Conservation (phyloP, 2,797 vertebrate species). For the Artibeus lituratus region DNA sequence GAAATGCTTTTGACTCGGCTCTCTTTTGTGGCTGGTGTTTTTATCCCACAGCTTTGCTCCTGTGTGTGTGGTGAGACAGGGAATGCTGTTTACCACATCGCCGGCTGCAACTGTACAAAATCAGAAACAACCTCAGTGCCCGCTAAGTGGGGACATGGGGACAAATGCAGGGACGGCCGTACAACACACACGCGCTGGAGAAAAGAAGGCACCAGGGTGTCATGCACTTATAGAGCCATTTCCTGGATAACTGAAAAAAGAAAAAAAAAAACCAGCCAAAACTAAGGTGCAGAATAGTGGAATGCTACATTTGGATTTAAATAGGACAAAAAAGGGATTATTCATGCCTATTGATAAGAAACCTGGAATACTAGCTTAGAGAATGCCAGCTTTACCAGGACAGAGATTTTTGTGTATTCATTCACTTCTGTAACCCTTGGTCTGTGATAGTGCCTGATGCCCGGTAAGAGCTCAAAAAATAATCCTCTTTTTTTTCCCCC, state of each 20-base stretch:
- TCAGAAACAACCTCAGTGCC: not conserved
- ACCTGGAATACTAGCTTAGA: not conserved
- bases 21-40: not conserved
- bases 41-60: not conserved
- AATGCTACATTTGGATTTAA: not conserved
- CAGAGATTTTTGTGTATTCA: not conserved
- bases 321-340: not conserved
- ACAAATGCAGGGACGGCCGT: not conserved
- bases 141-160: not conserved
- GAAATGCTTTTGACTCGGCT: not conserved
- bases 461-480: not conserved
- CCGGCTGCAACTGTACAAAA: not conserved
- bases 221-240: not conserved
- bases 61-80: not conserved
- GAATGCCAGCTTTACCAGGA: not conserved
- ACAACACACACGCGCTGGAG: not conserved
- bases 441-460: not conserved
- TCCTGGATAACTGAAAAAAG: not conserved
- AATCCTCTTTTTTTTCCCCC: no score
- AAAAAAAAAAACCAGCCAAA: not conserved
- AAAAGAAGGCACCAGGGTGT: not conserved
- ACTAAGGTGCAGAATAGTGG: no score
- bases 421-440: not conserved
- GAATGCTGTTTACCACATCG: fast-evolving
- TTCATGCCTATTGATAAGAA: not conserved